These are phyloP conservation scores for Catharus ustulatus DNA, from an alignment of 2,797 vertebrate genomes.

Conservation along the genomic window DNA sequence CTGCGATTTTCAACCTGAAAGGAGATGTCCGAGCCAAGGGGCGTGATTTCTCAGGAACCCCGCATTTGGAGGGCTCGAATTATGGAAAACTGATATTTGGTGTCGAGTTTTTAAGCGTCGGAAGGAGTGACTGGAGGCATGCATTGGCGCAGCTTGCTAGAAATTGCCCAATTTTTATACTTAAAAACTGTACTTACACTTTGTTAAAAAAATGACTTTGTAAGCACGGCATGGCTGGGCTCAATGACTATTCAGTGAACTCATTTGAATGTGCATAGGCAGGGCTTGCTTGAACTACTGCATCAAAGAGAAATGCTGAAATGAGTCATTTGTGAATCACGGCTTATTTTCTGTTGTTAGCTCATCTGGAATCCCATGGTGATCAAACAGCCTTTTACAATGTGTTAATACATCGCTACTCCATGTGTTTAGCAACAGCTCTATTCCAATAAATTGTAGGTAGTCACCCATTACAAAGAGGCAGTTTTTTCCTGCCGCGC, in stretches of 20 bases:
- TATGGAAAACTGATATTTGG: background rate
- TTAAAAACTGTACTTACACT: slow-evolving; percentile 20
- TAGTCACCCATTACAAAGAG: slow-evolving; percentile 36
- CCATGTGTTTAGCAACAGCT: slow-evolving; percentile 61
- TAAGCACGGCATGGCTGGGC: slow-evolving; percentile 21
- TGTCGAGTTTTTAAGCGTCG: background rate
- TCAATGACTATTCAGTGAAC: slow-evolving; percentile 41
- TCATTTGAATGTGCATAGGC: slow-evolving; percentile 56
- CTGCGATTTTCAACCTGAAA: background rate
- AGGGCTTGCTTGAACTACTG: slow-evolving; percentile 57
- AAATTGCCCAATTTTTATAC: slow-evolving; percentile 33
- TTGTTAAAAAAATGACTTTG: background rate
- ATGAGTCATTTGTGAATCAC: slow-evolving; percentile 68
- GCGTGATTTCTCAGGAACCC: background rate
- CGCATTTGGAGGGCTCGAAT: background rate
- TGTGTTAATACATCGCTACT: slow-evolving; percentile 59
- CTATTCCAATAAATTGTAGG: slow-evolving; percentile 44
- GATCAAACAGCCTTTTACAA: slow-evolving; percentile 69
- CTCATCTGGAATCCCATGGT: slow-evolving; percentile 67
- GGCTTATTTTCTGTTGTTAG: slow-evolving; percentile 60
- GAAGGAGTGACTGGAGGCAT: background rate
- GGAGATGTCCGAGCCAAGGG: background rate
- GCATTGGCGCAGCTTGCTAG: background rate
- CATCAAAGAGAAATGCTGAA: slow-evolving; percentile 68
- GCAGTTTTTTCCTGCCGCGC: background rate